These are phyloP conservation scores for Ceraclea dissimilis DNA, from an alignment of 2,888 invertebrate genomes.

Conservation along the genomic window DNA sequence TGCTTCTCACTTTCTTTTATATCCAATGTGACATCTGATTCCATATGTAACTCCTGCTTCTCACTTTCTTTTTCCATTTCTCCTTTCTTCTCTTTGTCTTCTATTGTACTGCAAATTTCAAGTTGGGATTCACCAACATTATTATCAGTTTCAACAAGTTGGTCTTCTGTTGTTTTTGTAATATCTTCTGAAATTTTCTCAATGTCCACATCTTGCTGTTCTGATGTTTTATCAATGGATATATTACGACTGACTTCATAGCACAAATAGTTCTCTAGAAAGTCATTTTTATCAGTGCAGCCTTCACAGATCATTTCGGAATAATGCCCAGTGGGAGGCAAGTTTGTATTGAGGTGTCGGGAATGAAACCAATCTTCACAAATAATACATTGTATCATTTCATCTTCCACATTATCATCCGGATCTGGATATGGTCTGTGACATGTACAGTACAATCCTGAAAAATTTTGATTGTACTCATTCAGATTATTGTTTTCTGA, in stretches of 20 bases:
- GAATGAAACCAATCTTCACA: slow-evolving; percentile 99
- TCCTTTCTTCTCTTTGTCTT: background rate
- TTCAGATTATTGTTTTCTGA: slow-evolving; percentile 62
- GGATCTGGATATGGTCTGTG: slow-evolving; percentile 89
- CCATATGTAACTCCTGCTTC: background rate
- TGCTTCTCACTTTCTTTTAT: background rate
- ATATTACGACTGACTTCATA: slow-evolving; percentile 31
- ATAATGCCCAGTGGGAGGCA: slow-evolving; percentile 54
- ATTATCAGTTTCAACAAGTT: background rate
- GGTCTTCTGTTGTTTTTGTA: background rate
- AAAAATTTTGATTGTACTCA: slow-evolving; percentile 80
- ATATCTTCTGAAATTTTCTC: no score
- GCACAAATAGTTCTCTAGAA: slow-evolving; percentile 63
- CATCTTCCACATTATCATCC: slow-evolving; percentile 71
- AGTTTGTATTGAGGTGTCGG: slow-evolving; percentile 57
- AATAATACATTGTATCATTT: slow-evolving; percentile 92
- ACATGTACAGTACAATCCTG: slow-evolving; percentile 87
- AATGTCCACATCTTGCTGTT: background rate
- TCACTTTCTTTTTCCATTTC: slow-evolving; percentile 2
- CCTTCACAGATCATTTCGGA: slow-evolving; percentile 76
- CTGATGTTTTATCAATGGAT: background rate
- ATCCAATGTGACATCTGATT: no score
- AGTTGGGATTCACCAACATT: background rate
- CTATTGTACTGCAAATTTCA: background rate
- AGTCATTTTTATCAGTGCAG: slow-evolving; percentile 70